These are phyloP conservation scores for Cephalophus harveyi DNA, from an alignment of 2,113 vertebrate species.

Conservation along the genomic window DNA sequence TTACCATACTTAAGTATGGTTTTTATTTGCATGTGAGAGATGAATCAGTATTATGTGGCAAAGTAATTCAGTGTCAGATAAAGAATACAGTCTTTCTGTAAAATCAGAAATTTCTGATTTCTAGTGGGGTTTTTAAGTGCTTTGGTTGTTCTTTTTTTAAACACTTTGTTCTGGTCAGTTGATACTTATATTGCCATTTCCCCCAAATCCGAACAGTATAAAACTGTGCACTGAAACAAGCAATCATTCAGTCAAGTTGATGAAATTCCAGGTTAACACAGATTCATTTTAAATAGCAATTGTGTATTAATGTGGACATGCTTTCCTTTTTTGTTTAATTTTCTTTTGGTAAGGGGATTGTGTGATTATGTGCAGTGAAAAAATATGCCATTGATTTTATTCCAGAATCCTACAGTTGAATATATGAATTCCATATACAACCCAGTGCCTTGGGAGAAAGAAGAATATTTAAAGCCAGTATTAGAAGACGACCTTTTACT, in stretches of 20 bases:
- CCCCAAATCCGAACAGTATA: not conserved
- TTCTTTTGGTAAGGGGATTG: not conserved
- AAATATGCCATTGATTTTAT: constrained; percentile 42
- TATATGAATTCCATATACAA: constrained; percentile 78
- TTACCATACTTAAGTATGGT: not conserved
- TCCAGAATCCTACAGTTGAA: constrained; percentile 86
- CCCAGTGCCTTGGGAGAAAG: constrained; percentile 89
- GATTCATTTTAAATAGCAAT: not conserved
- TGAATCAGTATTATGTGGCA: not conserved
- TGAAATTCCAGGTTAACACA: not conserved
- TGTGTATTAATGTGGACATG: not conserved
- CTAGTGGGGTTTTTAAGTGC: not conserved
- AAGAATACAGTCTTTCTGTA: not conserved
- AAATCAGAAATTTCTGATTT: not conserved
- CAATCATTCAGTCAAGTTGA: not conserved
- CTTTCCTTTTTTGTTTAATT: not conserved
- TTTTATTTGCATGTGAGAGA: not conserved
- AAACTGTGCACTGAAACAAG: not conserved
- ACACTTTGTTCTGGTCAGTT: not conserved
- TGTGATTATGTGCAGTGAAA: not conserved
- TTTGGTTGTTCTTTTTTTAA: not conserved
- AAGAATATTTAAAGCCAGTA: constrained; percentile 90
- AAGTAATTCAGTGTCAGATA: not conserved
- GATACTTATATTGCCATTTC: not conserved
- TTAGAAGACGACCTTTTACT: constrained; percentile 92